Evolutionary conservation across 2,888 invertebrate species (phyloP), one percentile per base, ranked within the genome.

Genomic region (Ormyrus labotus): DNA sequence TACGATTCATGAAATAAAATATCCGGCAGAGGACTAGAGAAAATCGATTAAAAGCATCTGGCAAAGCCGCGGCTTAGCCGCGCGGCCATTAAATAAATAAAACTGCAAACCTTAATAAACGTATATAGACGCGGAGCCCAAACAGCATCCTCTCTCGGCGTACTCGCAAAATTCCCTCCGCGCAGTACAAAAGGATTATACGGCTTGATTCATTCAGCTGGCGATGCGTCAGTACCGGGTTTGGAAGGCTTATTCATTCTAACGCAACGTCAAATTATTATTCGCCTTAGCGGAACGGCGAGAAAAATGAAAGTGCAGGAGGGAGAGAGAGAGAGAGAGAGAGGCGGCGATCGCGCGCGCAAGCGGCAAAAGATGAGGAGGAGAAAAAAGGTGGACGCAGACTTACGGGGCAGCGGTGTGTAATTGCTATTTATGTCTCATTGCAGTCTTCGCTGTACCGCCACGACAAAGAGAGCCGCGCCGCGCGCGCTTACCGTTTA

Each of bases 371-470:
- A 77, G 72, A 71, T 75, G 72, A 81, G 72, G 51, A 69, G 55
- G 72, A 68, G 71, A 70, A 78, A 78, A 78, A 78, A 75, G 81
- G 64, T 78, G 78, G 78, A 78, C 72, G 81, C 81, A 76, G 68
- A 82, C 82, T 82, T 82, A 88, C 87, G 83, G 88, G 84, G 90
- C 88, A 82, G 90, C 90, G 86, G 84, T 88, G 87, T 82, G 87
- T 88, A 88, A 88, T 88, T 88, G 87, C 88, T 87, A 88, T 88
- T 88, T 88, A 87, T 88, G 88, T 87, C 87, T 87, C 87, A 87
- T 87, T 87, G 87, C 87, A 85, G 85, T 85, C 83, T 86, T 84
- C 86, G 87, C 84, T 84, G 80, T 72, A 72, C 80, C 82, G 83
- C 84, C 84, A 84, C 85, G 86, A 88, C 87, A 88, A 88, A 88